Evolutionary conservation across 2,888 invertebrate species (phyloP), one percentile per base, ranked within the genome.

Genomic region (Chesias legatella): DNA sequence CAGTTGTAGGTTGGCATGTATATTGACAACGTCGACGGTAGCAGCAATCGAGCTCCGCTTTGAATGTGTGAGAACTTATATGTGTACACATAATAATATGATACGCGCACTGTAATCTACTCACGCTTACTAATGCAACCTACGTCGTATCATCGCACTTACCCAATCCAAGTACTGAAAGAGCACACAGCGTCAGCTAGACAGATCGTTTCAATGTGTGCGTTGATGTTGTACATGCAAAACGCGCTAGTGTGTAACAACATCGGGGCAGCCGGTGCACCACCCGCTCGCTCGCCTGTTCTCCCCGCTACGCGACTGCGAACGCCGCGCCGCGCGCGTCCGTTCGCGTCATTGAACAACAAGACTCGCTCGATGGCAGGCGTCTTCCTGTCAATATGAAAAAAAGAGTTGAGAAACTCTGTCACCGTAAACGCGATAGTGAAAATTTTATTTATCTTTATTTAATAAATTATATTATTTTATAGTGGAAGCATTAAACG

Each of bases 271-370:
- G 83, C 84, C 85, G 84, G 83, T 83, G 83, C 85, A 82, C 82
- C 75, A 67, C 77, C 67, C 70, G 68, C 81, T 74, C 76, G 68
- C 81, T 74, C 75, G 72, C 79, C 73, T 71, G 77, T 67, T 67
- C 75, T 73, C 83, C 82, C 80, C 84, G 77, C 83, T 78, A 78
- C 85, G 79, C 82, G 80, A 76, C 81, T 80, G 81, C 79, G 83
- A 82, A 77, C 83, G 72, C 77, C 75, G 83, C 73, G 70, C 68
- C 73, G 73, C 58, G 13, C 69, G 69, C 69, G 69, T 68, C 65
- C 69, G 68, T 79, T 73, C 84, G 86, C 86, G 86, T 86, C 86
- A 88, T 88, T 88, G 82, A 86, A 83, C 80, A 86, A 85, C 86
- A 85, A 86, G 86, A 80, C 82, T 83, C 76, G 84, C 79, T 86